Base-by-base conservation (phyloP, 2,113 vertebrate genomes). In the Peucedramus taeniatus region DNA sequence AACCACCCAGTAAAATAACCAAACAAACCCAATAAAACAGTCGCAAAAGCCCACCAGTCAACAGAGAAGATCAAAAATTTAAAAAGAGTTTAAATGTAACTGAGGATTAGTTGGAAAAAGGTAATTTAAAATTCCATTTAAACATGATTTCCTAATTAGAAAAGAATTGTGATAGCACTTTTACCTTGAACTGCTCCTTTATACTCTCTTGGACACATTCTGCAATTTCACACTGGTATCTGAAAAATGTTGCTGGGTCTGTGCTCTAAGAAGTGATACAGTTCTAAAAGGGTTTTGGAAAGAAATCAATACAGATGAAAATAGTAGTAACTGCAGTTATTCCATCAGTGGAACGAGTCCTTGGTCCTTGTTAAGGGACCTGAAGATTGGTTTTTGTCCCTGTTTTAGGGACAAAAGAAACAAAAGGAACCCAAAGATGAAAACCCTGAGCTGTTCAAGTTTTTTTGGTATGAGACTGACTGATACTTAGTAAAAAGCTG, bases 31-130 rank as follows among this genome's bases (percentile, higher is more conserved):
- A 22, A 24, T 10, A 35, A 54, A 6, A 24, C 28, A 3, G 3
- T 2, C 19, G 30, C 5, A 8, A 15, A 12, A 10, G 1, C 0
- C 3, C 16, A 6, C 14, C 8, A 42, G 1, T 31, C 3, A 21
- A 44, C 4, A 8, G 20, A 11, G 31, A 24, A 23, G 1, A 33
- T 13, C 5, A 12, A 70, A 24, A 24, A 11, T 16, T 1, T 11
- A 33, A 49, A 21, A 24, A 27, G 14, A 33, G 2, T 37, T 71
- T 57, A 33, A 49, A 78, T 64, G 11, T 4, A 68, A 6, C 6
- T 35, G 9, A 80, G 16, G 3, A 7, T 57, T 39, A 44, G 7
- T 28, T 66, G 33, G 24, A 3, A 31, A 42, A 47, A 8, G 9
- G 22, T 53, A 31, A 87, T 33, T 4, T 31, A 19, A 56, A 69